Evolutionary conservation across 1,140 invertebrate genomes (phyloP), one percentile per base, ranked within the genome.

Genomic region (Thaumetopoea pityocampa): DNA sequence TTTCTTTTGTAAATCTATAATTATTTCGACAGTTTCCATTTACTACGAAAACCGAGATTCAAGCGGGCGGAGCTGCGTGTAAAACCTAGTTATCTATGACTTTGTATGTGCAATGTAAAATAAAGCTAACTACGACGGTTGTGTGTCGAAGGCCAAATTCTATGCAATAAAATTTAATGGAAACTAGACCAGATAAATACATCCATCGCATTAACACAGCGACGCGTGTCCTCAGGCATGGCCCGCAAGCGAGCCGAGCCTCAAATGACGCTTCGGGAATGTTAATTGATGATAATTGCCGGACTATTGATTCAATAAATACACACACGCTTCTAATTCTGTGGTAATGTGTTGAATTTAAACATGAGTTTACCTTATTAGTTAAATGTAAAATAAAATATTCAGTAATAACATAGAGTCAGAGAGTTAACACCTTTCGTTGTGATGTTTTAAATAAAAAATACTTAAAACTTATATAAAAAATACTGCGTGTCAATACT

Each of bases 141-240:
- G 53, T 44, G 46, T 48, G 51, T 46, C 50, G 68, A 74, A 78
- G 73, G 73, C 56, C 45, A 42, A 60, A 74, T 63, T 57, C 64
- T 58, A 57, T 42, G 62, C 62, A 68, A 70, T 78, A 72, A 74
- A 78, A 70, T 54, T 50, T 66, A 70, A 72, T 68, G 56, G 63
- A 56, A 61, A 47, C 59, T 45, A 72, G 72, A 74, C 73, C 73
- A n/a, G n/a, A n/a, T 62, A 74, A 70, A 73, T 77, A 52, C 49
- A 52, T 60, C 50, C 65, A 61, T 64, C 67, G 51, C 48, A 63
- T 52, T 35, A 51, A 45, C 43, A 53, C 46, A 54, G 49, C 49
- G 26, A 62, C 58, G 61, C 18, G 34, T 53, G 58, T 32, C 15
- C 37, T 42, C 69, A 51, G 57, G 61, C 61, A 66, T 49, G 63